These are phyloP conservation scores for Bilobella aurantiaca DNA, from an alignment of 1,140 invertebrate species.

Conservation along the genomic window DNA sequence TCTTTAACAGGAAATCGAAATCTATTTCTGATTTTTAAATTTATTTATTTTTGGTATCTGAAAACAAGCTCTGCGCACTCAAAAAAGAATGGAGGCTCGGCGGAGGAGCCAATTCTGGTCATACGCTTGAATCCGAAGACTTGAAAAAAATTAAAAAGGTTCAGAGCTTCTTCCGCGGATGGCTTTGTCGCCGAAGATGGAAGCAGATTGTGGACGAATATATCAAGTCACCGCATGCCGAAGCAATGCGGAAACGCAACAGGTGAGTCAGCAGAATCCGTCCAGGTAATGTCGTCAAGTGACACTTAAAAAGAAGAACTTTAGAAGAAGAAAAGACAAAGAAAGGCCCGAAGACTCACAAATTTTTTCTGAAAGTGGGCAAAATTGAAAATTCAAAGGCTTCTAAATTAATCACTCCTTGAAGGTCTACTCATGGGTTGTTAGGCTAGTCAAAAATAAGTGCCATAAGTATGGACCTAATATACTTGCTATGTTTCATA, in stretches of 20 bases:
- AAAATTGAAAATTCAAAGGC: too few relatives aligned
- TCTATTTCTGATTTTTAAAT: conserved; percentile 2
- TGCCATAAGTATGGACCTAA: too few relatives aligned
- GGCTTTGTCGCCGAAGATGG: conserved; percentile 85
- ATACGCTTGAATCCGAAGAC: conserved; percentile 54
- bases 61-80: conserved; percentile 60
- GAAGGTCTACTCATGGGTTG: too few relatives aligned
- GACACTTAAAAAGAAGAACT: not conserved
- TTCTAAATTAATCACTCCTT: too few relatives aligned
- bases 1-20: not conserved
- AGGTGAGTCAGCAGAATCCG: conserved; percentile 46
- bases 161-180: conserved; percentile 86
- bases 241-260: conserved; percentile 87
- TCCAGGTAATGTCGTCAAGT: not conserved
- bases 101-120: conserved; percentile 23
- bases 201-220: conserved; percentile 93
- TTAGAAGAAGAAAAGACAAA: not conserved
- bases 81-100: conserved; percentile 62
- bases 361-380: too few relatives aligned
- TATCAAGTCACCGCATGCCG: conserved; percentile 86
- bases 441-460: too few relatives aligned
- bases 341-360: not conserved
- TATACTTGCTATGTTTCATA: too few relatives aligned
- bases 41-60: not conserved
- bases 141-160: conserved; percentile 87